A percentile compares a stretch with the other conserved stretches of the same genome.
Conservation (phyloP, 2,888 invertebrate species). For the Sinotaia quadrata region DNA sequence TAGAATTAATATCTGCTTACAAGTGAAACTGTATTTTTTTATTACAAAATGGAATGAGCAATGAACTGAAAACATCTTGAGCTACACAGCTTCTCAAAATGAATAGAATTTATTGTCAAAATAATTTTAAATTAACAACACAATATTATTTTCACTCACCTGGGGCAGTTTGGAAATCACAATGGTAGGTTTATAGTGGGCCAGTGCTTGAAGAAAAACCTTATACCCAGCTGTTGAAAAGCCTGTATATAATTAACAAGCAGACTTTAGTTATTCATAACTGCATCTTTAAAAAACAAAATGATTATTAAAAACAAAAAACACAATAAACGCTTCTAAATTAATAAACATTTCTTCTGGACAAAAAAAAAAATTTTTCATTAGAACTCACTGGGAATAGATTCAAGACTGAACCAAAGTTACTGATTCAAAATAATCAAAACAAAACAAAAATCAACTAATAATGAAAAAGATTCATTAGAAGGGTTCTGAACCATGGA, state of each 20-base stretch:
- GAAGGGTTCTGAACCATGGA: background rate
- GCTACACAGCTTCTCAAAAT: background rate
- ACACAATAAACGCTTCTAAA: too few species aligned
- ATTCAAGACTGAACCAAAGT: background rate
- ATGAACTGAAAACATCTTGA: background rate
- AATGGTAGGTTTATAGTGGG: slow-evolving; percentile 62
- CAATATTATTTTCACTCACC: too few species aligned
- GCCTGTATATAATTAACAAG: slow-evolving; percentile 58
- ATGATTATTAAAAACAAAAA: too few species aligned
- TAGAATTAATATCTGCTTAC: too few species aligned
- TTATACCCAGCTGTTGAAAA: slow-evolving; percentile 68
- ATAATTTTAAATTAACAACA: too few species aligned
- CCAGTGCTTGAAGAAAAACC: slow-evolving; percentile 69
- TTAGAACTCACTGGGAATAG: background rate
- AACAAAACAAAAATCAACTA: background rate
- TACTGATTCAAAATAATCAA: background rate
- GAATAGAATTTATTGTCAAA: background rate
- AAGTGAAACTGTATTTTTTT: too few species aligned
- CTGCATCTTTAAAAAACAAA: too few species aligned
- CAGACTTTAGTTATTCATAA: too few species aligned
- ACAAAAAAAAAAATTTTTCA: too few species aligned
- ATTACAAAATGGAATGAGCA: background rate
- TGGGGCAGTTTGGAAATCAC: slow-evolving; percentile 60
- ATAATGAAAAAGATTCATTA: background rate
- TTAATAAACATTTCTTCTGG: too few species aligned